phyloP scores from a whole-genome alignment of 2,888 invertebrate species.

The Machimus rusticus region DNA sequence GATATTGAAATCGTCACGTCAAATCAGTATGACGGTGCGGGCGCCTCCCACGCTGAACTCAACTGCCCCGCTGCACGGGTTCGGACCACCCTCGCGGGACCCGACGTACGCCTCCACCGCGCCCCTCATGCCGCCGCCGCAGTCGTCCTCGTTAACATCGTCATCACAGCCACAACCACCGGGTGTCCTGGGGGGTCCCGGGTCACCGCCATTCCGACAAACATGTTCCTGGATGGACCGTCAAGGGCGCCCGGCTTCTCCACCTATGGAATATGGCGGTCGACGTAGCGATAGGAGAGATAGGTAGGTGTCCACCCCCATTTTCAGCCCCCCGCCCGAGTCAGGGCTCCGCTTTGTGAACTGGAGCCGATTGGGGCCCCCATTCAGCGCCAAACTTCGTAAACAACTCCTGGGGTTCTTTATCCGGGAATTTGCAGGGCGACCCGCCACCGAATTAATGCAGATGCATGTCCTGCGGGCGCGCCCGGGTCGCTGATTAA shows the following conservation, averaged over 20 bases:
- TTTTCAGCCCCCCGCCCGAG: not conserved
- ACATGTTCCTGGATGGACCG: constrained; percentile 96
- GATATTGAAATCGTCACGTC: constrained; percentile 90
- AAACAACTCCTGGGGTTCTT: not conserved
- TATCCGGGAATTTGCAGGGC: not conserved
- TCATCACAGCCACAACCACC: constrained; percentile 52
- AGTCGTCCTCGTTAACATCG: constrained; percentile 50
- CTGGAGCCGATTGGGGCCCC: not conserved
- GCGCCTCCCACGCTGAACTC: constrained; percentile 73
- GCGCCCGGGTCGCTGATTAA: not conserved
- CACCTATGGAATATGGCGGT: constrained; percentile 71
- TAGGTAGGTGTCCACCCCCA: constrained; percentile 52
- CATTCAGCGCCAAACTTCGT: not conserved
- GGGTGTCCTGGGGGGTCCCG: constrained; percentile 61
- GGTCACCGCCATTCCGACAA: constrained; percentile 68
- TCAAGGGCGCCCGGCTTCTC: constrained; percentile 88
- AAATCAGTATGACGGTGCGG: constrained; percentile 87
- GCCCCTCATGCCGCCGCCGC: constrained; percentile 56
- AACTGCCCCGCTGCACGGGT: constrained; percentile 71
- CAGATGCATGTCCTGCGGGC: not conserved
- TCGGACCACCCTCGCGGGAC: constrained; percentile 63
- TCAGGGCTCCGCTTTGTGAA: not conserved
- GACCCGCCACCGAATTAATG: not conserved
- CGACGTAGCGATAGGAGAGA: constrained; percentile 61
- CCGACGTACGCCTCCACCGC: constrained; percentile 61